These are phyloP conservation scores for Drosophila nr. perissopoda DNA, from an alignment of 2,888 invertebrate genomes.

Conservation along the genomic window DNA sequence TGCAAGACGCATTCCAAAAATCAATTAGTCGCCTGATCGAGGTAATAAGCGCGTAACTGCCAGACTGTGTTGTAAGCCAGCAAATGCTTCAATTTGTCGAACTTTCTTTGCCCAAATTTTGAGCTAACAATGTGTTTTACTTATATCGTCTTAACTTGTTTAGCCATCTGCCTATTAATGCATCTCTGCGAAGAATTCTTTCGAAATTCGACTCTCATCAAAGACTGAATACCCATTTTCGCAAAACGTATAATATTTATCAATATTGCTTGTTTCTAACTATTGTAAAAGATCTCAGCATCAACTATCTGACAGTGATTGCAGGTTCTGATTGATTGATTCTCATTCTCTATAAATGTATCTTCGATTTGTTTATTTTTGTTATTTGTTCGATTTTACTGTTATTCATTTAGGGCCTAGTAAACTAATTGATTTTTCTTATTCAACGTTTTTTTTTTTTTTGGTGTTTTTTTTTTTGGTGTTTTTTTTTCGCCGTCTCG, in stretches of 20 bases:
- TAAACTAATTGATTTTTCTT: neutral
- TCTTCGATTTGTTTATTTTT: neutral
- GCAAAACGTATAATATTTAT: neutral
- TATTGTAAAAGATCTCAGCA: neutral
- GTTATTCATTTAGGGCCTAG: neutral
- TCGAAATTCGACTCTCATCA: neutral
- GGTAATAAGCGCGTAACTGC: neutral
- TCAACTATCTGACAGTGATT: neutral
- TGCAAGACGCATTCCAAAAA: constrained; percentile 1
- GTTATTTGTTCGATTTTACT: neutral
- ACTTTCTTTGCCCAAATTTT: constrained; percentile 12
- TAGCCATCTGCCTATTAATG: neutral
- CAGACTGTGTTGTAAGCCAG: neutral
- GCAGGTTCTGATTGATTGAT: neutral
- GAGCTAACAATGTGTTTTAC: neutral
- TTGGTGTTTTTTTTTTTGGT: neutral
- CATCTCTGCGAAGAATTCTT: neutral
- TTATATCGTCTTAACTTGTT: neutral
- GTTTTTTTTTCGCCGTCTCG: neutral
- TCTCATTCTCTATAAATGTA: neutral
- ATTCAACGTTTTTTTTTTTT: neutral
- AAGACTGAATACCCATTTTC: neutral
- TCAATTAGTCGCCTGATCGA: constrained; percentile 23
- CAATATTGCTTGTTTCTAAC: neutral
- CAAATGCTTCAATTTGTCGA: constrained; percentile 4